Evolutionary conservation across 2,113 vertebrate species (phyloP).

Genomic region (Odobenus rosmarus): DNA sequence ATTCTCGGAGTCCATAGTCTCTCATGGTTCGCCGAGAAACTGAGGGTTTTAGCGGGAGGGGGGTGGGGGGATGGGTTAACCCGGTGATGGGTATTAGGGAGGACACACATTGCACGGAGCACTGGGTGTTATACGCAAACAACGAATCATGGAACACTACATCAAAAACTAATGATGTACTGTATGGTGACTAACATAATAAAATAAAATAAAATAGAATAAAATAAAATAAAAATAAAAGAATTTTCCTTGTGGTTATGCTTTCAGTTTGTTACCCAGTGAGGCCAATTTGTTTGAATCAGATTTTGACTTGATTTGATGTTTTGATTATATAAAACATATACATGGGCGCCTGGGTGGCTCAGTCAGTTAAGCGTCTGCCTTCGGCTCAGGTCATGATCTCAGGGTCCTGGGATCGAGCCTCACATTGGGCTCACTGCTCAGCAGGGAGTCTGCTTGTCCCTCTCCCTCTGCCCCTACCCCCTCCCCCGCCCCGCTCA

Average conservation of each 20-base stretch:
- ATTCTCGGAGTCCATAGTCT: neutral
- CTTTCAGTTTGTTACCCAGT: conserved; percentile 40
- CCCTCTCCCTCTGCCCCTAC: neutral
- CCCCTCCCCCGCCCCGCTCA: neutral
- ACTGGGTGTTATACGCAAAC: no score
- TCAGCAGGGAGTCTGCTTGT: neutral
- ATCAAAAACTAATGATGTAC: no score
- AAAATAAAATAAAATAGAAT: no score
- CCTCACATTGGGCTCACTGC: neutral
- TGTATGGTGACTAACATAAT: no score
- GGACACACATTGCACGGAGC: no score
- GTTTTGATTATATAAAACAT: conserved; percentile 49
- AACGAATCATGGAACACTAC: no score
- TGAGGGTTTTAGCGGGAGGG: no score
- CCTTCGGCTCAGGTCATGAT: neutral
- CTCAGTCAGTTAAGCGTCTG: neutral
- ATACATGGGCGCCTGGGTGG: neutral
- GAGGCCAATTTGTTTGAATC: conserved; percentile 57
- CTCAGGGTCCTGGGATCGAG: neutral
- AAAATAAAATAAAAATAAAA: neutral
- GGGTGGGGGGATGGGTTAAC: no score
- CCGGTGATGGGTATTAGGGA: no score
- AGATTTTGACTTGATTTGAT: conserved; percentile 61
- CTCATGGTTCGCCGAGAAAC: no score
- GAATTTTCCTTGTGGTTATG: conserved; percentile 18